Base-by-base conservation (phyloP, 2,113 vertebrate genomes). In the Pholis gunnellus region DNA sequence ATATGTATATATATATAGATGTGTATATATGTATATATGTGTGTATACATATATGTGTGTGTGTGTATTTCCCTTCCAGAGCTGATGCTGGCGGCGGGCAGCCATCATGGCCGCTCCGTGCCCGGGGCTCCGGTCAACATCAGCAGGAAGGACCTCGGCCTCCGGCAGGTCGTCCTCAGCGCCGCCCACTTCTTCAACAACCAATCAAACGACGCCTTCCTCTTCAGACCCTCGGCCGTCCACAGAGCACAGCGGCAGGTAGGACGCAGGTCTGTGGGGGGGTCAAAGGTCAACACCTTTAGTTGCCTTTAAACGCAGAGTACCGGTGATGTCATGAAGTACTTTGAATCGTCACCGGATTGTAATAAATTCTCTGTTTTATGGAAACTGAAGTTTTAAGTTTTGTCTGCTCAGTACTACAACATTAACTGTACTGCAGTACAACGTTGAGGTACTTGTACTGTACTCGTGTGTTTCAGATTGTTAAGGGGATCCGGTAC, bases 131-230 rank as follows among this genome's bases (percentile, higher is more conserved):
- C 77, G 0, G 8, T 11, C 64, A 90, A 94, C 72, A 78, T 95
- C 87, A 95, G 92, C 60, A 93, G 22, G 17, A 80, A 89, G 3
- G 87, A 95, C 75, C 61, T 2, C 0, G 63, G 74, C 4, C 90
- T 95, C 9, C 84, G 90, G 78, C 70, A 75, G 65, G 92, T 91
- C 0, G 73, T 89, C 10, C 82, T 93, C 27, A 40, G 14, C 0
- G 85, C 90, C 60, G 38, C 90, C 59, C 79, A 84, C 75, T 54
- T 52, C 22, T 95, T 92, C 82, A 95, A 95, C 90, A 94, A 94
- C 56, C 77, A 88, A 83, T 94, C 94, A 31, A 95, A 95, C 3
- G 95, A 95, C 15, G 88, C 88, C 25, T 95, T 94, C 70, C 88
- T 95, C 38, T 95, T 95, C 87, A 95, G 78, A 79, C 75, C 88